Evolutionary conservation across 1,140 invertebrate species (phyloP), one percentile per base, ranked within the genome.

Genomic region (Anastrepha obliqua): DNA sequence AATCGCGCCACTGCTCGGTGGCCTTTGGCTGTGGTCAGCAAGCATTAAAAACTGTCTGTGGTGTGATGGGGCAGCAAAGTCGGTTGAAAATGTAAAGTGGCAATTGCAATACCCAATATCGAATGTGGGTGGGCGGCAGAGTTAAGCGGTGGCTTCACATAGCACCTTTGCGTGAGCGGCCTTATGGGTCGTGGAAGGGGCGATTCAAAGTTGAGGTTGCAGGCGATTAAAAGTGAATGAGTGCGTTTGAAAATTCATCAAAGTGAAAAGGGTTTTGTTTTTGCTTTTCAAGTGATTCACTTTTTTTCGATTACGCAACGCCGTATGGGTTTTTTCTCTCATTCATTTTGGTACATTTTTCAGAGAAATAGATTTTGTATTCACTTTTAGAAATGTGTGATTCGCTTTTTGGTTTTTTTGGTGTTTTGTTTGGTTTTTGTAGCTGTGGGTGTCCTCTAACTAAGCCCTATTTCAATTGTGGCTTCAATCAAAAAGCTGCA

Each of bases 191-290:
- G 67, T 67, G 20, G 44, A 6, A 44, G 42, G 17, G 3, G 15
- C 3, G 17, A 44, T 15, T 3, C 11, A 42, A 70, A 39, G 9
- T 55, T 55, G 47, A 55, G 74, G 47, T 55, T 81, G 74, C 47
- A 81, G 47, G 44, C 74, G 74, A 81, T 81, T 81, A 81, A 81
- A 81, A 55, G 74, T 55, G 74, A 81, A 81, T 55, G 74, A 81
- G 47, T 29, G 74, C 74, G 42, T 81, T 81, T 81, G 44, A 81
- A 81, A 81, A 81, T 81, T 81, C 74, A 55, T 55, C 74, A 51
- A 81, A 81, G 47, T 81, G 44, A 29, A 81, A 47, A 81, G 17
- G 47, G 47, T 11, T 81, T 7, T 55, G 47, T 47, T 55, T 81
- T 9, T 55, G 44, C 17, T 29, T 55, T 51, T 0, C 55, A 74